Base-by-base conservation (phyloP, 2,113 vertebrate species). In the Cryptotis parvus region DNA sequence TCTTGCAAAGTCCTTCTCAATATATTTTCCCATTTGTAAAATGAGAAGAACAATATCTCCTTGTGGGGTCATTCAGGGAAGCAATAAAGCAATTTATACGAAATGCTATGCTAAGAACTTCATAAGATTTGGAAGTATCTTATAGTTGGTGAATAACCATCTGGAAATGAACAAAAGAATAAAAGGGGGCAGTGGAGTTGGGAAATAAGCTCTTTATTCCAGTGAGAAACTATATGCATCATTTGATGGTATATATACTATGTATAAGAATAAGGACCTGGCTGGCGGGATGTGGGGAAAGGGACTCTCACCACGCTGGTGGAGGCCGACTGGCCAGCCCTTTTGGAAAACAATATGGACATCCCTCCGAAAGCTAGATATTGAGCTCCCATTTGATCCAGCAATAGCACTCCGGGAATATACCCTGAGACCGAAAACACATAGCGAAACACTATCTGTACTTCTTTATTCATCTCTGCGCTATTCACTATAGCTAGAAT, bases 11-110 rank as follows among this genome's bases (percentile, higher is more conserved):
- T 84, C 27, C 35, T 5, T 85, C 11, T 80, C 76, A 85, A 43
- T 43, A 61, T 1, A 39, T 84, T 91, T 79, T 68, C 27, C 77
- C 39, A 35, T 29, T 76, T 89, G 15, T 72, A 49, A 96, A 94
- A 63, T 45, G 69, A 86, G 22, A 74, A 18, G 22, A 74, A 18
- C 68, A 74, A 9, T 20, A 49, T 58, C 26, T 92, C 55, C 43
- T 78, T 35, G 7, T 6, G 65, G 49, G 31, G 10, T 90, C 82
- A 87, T 81, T 80, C 18, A 90, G 26, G 22, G 6, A 92, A 74
- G n/a, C 26, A 7, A 81, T 65, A 66, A 90, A 94, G 69, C 18
- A 58, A 85, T 89, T 84, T 87, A 37, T 33, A 65, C 39, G 15
- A 89, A 75, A 31, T 7, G 20, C 5, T 63, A 52, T 22, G 27